Evolutionary conservation across 2,888 invertebrate species (phyloP).

Genomic region (Thereva nobilitata): DNA sequence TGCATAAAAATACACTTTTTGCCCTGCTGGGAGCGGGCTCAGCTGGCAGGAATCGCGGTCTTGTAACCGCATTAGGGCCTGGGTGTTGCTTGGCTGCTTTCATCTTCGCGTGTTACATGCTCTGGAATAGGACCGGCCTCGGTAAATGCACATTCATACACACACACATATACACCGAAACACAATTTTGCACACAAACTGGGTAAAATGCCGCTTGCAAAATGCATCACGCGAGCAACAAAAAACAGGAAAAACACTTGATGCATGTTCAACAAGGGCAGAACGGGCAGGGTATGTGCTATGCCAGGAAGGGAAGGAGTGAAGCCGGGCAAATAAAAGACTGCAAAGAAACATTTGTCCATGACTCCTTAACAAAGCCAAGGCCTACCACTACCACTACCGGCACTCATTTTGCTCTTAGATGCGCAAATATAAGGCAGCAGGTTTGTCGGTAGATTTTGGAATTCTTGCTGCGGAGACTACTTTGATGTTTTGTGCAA

Average conservation of each 20-base stretch:
- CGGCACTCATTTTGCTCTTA: constrained; percentile 5
- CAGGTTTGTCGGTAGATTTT: constrained; percentile 7
- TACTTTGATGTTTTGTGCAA: background rate
- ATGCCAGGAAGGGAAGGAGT: background rate
- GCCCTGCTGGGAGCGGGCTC: constrained; percentile 8
- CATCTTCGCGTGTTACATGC: constrained; percentile 29
- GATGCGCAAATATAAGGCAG: constrained; percentile 30
- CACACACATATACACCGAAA: background rate
- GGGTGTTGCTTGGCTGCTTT: constrained; percentile 28
- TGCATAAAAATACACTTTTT: constrained; percentile 34
- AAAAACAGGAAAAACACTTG: background rate
- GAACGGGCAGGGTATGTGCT: background rate
- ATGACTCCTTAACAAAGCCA: constrained; percentile 24
- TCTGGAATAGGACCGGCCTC: background rate
- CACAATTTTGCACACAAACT: constrained; percentile 6
- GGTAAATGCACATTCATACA: background rate
- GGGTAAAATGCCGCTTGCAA: constrained; percentile 20
- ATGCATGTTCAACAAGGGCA: constrained; percentile 14
- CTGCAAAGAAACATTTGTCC: constrained; percentile 17
- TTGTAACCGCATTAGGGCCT: constrained; percentile 36
- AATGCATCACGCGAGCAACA: constrained; percentile 2
- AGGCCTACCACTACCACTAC: constrained; percentile 18
- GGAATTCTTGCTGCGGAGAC: background rate
- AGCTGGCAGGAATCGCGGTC: constrained; percentile 38
- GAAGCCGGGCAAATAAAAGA: background rate